Percentiles rank a stretch among this genome's conserved stretches.
phyloP scores from a whole-genome alignment of 1,140 invertebrate genomes.

The Chironomus tepperi region DNA sequence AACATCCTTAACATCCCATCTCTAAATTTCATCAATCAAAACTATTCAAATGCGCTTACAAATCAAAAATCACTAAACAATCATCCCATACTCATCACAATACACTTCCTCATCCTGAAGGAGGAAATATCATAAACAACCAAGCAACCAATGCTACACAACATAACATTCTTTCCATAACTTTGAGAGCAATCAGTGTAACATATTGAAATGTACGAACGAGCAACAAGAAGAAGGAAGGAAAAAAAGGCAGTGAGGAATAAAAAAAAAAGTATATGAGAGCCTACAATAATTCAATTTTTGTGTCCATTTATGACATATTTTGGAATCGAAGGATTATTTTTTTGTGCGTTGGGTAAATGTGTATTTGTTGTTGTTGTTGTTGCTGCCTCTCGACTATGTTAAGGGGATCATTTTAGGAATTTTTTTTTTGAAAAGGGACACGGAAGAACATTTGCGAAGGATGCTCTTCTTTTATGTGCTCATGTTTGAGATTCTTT shows the following conservation, averaged over 20 bases:
- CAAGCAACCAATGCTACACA: not conserved
- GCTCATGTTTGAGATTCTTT: not conserved
- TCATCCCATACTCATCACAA: too few relatives aligned
- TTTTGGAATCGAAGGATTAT: conserved; percentile 7
- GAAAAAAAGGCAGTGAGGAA: not conserved
- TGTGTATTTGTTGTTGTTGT: too few relatives aligned
- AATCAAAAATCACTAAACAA: too few relatives aligned
- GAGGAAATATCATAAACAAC: not conserved
- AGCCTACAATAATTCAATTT: conserved; percentile 8
- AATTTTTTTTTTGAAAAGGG: not conserved
- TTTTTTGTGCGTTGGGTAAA: not conserved
- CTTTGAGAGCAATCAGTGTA: not conserved
- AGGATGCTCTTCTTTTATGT: not conserved
- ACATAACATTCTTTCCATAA: not conserved
- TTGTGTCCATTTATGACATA: conserved; percentile 7
- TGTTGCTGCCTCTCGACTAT: too few relatives aligned
- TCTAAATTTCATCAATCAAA: too few relatives aligned
- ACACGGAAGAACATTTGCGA: not conserved
- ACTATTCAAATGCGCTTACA: too few relatives aligned
- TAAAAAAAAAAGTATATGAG: not conserved
- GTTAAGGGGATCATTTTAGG: not conserved
- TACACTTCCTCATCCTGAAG: not conserved
- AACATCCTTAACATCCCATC: too few relatives aligned
- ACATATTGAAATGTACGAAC: not conserved
- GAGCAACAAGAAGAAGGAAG: not conserved